A percentile compares a stretch with the other conserved stretches of the same genome.
phyloP scores from a whole-genome alignment of 2,797 vertebrate genomes.

The Gadopsis marmoratus region DNA sequence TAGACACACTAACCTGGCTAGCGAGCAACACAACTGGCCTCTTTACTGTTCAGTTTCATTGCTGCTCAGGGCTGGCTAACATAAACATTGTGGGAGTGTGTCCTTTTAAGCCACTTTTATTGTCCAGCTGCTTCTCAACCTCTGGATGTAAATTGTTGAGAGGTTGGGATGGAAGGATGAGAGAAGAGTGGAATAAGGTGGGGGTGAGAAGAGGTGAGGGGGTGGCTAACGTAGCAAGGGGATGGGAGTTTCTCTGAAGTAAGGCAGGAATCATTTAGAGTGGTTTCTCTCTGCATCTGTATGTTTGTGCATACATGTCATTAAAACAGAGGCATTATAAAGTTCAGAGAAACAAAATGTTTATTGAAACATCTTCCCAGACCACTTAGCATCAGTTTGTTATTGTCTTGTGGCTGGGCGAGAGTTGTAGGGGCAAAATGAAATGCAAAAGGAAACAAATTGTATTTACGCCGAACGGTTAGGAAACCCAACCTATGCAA shows the following conservation, averaged over 20 bases:
- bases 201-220: conserved; percentile 55
- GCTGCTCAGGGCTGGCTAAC: conserved; percentile 67
- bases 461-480: conserved; percentile 45
- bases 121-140: conserved; percentile 82
- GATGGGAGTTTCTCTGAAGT: conserved; percentile 64
- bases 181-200: conserved; percentile 30
- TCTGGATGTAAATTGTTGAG: conserved; percentile 78
- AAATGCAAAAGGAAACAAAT: conserved; percentile 44
- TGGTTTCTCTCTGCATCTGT: conserved; percentile 38
- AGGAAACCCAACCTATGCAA: conserved; percentile 47
- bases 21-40: conserved; percentile 65
- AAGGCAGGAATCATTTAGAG: conserved; percentile 57
- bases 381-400: conserved; percentile 69
- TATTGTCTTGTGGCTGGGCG: conserved; percentile 59
- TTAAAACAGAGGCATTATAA: conserved; percentile 52
- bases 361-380: conserved; percentile 75
- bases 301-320: conserved; percentile 41
- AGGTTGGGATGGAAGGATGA: conserved; percentile 55
- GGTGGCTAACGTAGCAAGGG: conserved; percentile 71
- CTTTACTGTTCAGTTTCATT: conserved; percentile 77
- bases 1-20: conserved; percentile 65
- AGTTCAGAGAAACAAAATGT: conserved; percentile 66
- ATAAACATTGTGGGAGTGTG: conserved; percentile 82
- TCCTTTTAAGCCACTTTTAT: conserved; percentile 87
- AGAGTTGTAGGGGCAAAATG: conserved; percentile 52